Conservation (phyloP, 1,140 invertebrate genomes). For the Orius insidiosus region DNA sequence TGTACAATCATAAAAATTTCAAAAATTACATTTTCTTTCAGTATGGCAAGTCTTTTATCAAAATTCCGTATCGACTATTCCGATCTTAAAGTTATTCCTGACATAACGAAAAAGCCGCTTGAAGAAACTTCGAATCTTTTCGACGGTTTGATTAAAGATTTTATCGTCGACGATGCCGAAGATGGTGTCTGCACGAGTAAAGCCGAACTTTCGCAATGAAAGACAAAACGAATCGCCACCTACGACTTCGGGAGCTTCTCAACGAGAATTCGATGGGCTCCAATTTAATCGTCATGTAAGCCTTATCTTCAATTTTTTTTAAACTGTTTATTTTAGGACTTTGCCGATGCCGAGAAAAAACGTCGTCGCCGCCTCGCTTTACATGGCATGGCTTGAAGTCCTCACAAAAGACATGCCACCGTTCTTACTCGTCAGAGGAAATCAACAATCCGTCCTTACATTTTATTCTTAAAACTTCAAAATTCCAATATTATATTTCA, state of each 20-base stretch:
- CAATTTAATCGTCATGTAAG: slow-evolving; percentile 78
- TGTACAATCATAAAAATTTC: slow-evolving; percentile 19
- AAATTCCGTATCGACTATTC: slow-evolving; percentile 96
- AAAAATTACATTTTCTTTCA: slow-evolving; percentile 26
- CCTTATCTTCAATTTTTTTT: background rate
- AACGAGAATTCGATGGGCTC: slow-evolving; percentile 69
- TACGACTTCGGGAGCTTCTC: slow-evolving; percentile 72
- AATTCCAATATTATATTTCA: background rate
- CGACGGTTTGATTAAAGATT: slow-evolving; percentile 42
- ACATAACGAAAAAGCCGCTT: slow-evolving; percentile 56
- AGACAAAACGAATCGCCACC: slow-evolving; percentile 80
- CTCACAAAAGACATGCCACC: slow-evolving; percentile 78
- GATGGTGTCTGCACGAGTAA: slow-evolving; percentile 40
- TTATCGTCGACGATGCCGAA: slow-evolving; percentile 15
- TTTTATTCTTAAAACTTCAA: slow-evolving; percentile 59
- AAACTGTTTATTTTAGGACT: slow-evolving; percentile 39
- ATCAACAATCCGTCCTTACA: slow-evolving; percentile 88
- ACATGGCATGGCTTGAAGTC: slow-evolving; percentile 86
- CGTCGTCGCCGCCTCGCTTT: slow-evolving; percentile 71
- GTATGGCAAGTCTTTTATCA: slow-evolving; percentile 83
- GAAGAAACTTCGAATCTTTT: slow-evolving; percentile 62
- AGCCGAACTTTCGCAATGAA: slow-evolving; percentile 67
- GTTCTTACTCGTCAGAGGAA: slow-evolving; percentile 81
- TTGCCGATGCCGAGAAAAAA: slow-evolving; percentile 83
- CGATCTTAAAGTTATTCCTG: slow-evolving; percentile 74